Evolutionary conservation across 30 jellyfish, hydroid and myxozoan species (phyloP), one percentile per base, ranked within the genome.

Genomic region (Sanderia malayensis): DNA sequence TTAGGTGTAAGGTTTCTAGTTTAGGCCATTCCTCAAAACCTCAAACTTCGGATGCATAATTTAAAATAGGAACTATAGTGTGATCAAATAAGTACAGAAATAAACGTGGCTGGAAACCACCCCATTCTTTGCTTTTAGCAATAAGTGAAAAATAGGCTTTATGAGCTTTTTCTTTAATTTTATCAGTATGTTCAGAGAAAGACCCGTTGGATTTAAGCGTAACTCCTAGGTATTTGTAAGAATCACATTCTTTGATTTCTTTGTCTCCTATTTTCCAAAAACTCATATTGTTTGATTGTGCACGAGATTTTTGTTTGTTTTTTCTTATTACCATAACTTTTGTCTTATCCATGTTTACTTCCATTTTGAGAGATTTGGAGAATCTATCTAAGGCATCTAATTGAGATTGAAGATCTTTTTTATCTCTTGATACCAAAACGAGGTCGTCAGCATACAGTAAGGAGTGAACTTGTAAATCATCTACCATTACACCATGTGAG

Each of bases 11-110:
- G n/a, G n/a, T n/a, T n/a, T n/a, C 82, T 70, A 44, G 44, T 23
- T 70, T 70, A 11, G 82, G 15, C 82, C 82, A 70, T 31, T 70
- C 82, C 4, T 70, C 82, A 20, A 46, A 70, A 70, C 82, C 82
- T 52, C 70, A 46, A 18, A 70, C 44, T 24, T 52, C 82, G 27
- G 82, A 52, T 0, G 82, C 70, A 70, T 70, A 19, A 70, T 46
- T 70, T 18, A 70, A n/a, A n/a, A n/a, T n/a, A n/a, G n/a, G n/a
- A n/a, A n/a, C n/a, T n/a, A n/a, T n/a, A n/a, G n/a, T n/a, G n/a
- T n/a, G n/a, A n/a, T n/a, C n/a, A n/a, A n/a, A n/a, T n/a, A n/a
- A n/a, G n/a, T n/a, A n/a, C n/a, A 70, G 82, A 70, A 70, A 70
- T 44, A 70, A 61, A 45, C 82, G 70, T 15, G 68, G 70, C 71